phyloP scores from a whole-genome alignment of 2,888 invertebrate genomes.

The Stomorhina lunata region DNA sequence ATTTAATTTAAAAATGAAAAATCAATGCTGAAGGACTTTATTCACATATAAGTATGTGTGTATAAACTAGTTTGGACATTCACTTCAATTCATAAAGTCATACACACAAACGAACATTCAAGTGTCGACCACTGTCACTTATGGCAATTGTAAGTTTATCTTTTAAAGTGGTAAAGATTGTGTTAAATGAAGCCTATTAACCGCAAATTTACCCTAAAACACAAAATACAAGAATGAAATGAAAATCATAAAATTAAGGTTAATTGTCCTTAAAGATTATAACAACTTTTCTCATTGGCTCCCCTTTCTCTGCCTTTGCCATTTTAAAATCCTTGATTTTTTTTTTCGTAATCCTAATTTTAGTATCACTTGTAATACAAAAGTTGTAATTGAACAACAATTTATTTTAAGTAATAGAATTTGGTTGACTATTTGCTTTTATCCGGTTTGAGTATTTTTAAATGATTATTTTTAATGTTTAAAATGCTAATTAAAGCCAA shows the following conservation, averaged over 20 bases:
- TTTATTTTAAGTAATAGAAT: constrained; percentile 38
- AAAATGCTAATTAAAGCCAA: constrained; percentile 33
- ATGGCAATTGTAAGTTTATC: constrained; percentile 18
- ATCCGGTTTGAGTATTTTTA: constrained; percentile 13
- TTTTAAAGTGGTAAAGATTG: constrained; percentile 11
- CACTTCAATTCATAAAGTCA: background rate
- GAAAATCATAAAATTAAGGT: constrained; percentile 24
- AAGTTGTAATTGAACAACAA: constrained; percentile 38
- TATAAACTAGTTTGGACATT: too few species aligned
- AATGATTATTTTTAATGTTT: constrained; percentile 51
- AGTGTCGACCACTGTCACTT: background rate
- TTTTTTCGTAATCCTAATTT: background rate
- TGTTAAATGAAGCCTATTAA: constrained; percentile 34
- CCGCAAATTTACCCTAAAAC: constrained; percentile 13
- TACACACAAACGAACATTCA: background rate
- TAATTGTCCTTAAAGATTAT: constrained; percentile 32
- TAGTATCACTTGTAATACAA: background rate
- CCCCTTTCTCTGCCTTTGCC: background rate
- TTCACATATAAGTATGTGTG: background rate
- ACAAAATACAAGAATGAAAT: constrained; percentile 4
- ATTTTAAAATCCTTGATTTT: background rate
- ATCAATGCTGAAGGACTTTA: background rate
- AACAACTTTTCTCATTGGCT: background rate
- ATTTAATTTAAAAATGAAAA: background rate
- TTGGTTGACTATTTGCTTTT: constrained; percentile 1